Evolutionary conservation across 2,113 vertebrate genomes (phyloP).

Genomic region (Fulica atra): DNA sequence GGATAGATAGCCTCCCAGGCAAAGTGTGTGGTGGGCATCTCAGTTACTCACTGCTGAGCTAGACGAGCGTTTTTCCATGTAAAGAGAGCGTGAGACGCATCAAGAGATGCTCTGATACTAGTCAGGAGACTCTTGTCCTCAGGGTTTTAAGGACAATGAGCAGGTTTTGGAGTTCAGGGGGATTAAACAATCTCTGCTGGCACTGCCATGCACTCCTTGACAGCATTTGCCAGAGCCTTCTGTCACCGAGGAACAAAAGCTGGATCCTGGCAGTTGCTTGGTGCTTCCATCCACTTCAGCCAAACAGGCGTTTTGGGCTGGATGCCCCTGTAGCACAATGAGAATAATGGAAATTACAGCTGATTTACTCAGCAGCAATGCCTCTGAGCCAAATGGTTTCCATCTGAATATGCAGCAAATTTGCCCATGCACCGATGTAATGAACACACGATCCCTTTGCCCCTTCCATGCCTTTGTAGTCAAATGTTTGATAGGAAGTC

Average conservation of each 20-base stretch:
- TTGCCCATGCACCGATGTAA: not conserved
- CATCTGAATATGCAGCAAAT: slow-evolving; percentile 33
- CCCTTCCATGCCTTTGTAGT: not conserved
- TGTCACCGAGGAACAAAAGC: slow-evolving; percentile 35
- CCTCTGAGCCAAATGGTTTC: slow-evolving; percentile 48
- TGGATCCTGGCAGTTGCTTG: slow-evolving; percentile 36
- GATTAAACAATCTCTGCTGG: not conserved
- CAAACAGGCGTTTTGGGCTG: slow-evolving; percentile 35
- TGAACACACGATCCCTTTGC: not conserved
- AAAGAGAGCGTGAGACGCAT: rapidly evolving
- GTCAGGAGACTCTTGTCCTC: not conserved
- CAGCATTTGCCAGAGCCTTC: slow-evolving; percentile 17
- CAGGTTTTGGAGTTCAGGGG: not conserved
- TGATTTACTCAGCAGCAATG: slow-evolving; percentile 34
- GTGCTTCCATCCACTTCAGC: slow-evolving; percentile 13
- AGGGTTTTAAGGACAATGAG: not conserved
- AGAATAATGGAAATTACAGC: slow-evolving; percentile 43
- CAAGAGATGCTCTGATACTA: not conserved
- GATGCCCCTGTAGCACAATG: slow-evolving; percentile 17
- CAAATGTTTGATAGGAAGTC: not conserved
- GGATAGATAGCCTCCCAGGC: rapidly evolving
- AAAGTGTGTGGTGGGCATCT: not conserved
- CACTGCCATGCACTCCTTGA: not conserved
- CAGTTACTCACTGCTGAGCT: not conserved
- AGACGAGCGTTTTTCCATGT: not conserved